Percentiles rank a stretch among this genome's conserved stretches.
Evolutionary conservation across 30 jellyfish, hydroid and myxozoan genomes (phyloP).

Genomic region (Aurelia coerulea): DNA sequence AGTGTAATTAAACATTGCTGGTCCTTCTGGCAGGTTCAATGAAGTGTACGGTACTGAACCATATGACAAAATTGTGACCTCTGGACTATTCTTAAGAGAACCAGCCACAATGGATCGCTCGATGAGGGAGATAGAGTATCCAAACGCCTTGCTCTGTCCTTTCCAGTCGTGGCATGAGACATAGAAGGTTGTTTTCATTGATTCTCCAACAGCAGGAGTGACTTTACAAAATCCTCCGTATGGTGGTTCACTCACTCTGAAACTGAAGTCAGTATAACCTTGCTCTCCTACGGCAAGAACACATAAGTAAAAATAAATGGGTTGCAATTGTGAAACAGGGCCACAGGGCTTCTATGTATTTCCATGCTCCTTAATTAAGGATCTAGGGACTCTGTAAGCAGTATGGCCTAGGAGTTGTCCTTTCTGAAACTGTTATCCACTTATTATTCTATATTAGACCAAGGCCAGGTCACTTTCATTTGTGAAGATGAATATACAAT

Average conservation of each 20-base stretch:
- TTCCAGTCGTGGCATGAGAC: constrained; percentile 20
- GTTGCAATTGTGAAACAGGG: too few relatives aligned
- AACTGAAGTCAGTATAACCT: constrained; percentile 17
- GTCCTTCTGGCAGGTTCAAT: constrained; percentile 16
- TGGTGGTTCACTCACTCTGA: neutral
- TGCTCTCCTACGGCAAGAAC: constrained; percentile 7
- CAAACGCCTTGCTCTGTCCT: neutral
- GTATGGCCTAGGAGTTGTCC: too few relatives aligned
- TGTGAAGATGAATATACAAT: too few relatives aligned
- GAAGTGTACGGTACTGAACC: neutral
- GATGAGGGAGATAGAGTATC: constrained; percentile 18
- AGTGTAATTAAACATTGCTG: neutral
- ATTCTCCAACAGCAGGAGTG: constrained; percentile 4
- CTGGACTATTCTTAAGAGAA: neutral
- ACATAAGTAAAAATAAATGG: too few relatives aligned
- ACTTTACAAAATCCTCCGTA: constrained; percentile 23
- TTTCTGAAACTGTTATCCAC: too few relatives aligned
- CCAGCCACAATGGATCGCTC: neutral
- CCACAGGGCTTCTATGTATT: too few relatives aligned
- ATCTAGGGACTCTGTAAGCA: too few relatives aligned
- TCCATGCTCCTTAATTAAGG: too few relatives aligned
- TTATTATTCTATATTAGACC: too few relatives aligned
- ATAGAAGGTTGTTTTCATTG: neutral
- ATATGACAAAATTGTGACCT: neutral
- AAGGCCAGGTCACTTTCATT: too few relatives aligned